Percentiles rank a stretch among this genome's conserved stretches.
phyloP scores from a whole-genome alignment of 2,113 vertebrate species.

The Cricetomys ansorgei region DNA sequence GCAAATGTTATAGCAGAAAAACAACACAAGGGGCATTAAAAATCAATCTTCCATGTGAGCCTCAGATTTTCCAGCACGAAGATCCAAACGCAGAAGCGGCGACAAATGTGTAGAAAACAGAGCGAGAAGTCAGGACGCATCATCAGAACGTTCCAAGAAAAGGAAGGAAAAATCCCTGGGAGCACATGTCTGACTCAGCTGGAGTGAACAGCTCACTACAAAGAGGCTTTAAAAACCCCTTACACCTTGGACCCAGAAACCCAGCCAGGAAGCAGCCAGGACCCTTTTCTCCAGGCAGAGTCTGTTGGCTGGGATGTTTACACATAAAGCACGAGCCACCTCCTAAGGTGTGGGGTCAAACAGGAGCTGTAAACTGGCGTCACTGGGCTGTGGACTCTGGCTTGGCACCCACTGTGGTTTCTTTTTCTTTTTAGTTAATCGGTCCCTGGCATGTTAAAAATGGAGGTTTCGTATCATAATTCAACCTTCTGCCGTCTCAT shows the following conservation, averaged over 20 bases:
- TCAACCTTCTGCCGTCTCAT: conserved; percentile 30
- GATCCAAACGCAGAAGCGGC: conserved; percentile 81
- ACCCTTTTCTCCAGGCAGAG: conserved; percentile 13
- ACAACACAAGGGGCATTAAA: conserved; percentile 81
- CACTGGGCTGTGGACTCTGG: neutral
- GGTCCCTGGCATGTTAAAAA: conserved; percentile 35
- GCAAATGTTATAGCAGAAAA: conserved; percentile 82
- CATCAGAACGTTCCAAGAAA: conserved; percentile 76
- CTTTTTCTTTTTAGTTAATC: neutral
- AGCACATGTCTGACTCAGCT: conserved; percentile 67
- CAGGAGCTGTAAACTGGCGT: neutral
- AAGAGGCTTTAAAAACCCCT: conserved; percentile 54
- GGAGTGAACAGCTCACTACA: conserved; percentile 68
- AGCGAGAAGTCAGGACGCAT: conserved; percentile 80
- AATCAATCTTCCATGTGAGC: conserved; percentile 83
- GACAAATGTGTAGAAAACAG: conserved; percentile 81
- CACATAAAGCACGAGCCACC: neutral
- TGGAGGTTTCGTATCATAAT: conserved; percentile 46
- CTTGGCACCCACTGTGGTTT: neutral
- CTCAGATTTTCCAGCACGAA: conserved; percentile 83
- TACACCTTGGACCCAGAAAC: conserved; percentile 55
- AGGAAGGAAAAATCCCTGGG: conserved; percentile 22
- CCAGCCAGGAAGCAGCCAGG: neutral
- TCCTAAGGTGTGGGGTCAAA: conserved; percentile 35
- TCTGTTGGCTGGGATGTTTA: neutral